phyloP scores from a whole-genome alignment of 2,113 vertebrate species.

The Aplodontia rufa region DNA sequence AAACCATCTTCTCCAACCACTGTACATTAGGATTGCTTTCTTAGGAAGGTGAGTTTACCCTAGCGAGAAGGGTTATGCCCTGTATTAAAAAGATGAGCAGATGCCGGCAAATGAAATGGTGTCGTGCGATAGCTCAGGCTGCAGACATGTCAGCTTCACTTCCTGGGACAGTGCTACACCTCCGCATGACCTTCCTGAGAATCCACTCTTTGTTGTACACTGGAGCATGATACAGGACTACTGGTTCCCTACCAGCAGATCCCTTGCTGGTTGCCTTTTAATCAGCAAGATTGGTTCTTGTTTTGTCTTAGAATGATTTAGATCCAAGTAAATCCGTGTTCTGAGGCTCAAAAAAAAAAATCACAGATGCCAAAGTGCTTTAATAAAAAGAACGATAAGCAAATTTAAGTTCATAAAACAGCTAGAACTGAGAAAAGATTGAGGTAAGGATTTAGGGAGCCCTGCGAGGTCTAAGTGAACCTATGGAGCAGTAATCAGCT shows the following conservation, averaged over 20 bases:
- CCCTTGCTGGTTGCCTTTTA: neutral
- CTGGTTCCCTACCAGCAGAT: neutral
- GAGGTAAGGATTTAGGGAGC: neutral
- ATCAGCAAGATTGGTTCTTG: neutral
- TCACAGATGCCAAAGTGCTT: neutral
- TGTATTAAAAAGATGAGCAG: neutral
- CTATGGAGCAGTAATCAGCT: neutral
- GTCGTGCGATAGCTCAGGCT: neutral
- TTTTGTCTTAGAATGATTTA: neutral
- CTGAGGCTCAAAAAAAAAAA: neutral
- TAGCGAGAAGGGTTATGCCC: neutral
- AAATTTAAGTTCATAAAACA: neutral
- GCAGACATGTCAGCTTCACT: rapidly evolving
- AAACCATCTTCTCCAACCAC: neutral
- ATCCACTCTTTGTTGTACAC: too few relatives aligned
- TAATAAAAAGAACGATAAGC: neutral
- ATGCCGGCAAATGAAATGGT: neutral
- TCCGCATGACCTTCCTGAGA: neutral
- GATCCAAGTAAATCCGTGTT: neutral
- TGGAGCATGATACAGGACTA: neutral
- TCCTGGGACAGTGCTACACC: too few relatives aligned
- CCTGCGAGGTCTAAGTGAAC: neutral
- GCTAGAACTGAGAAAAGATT: neutral
- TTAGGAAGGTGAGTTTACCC: neutral
- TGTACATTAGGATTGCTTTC: neutral